These are phyloP conservation scores for Phataginus tricuspis DNA, from an alignment of 2,797 vertebrate genomes.

Conservation along the genomic window DNA sequence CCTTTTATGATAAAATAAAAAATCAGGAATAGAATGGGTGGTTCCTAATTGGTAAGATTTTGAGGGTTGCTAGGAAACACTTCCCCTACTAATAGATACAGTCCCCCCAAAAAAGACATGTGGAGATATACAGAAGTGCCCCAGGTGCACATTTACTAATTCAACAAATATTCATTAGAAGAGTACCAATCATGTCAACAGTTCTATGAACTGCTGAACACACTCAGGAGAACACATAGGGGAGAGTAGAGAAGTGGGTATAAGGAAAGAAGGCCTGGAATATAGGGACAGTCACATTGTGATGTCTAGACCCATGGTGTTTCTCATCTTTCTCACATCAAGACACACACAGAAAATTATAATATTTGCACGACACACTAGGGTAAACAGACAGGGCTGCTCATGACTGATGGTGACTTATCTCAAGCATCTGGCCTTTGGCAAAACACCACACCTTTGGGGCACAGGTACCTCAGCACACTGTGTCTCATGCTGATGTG, in stretches of 20 bases:
- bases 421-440: background rate
- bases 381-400: background rate
- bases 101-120: background rate
- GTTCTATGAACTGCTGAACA: background rate
- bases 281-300: fast-evolving
- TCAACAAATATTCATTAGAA: conserved; percentile 2
- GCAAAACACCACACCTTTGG: background rate
- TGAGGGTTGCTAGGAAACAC: background rate
- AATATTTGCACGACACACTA: background rate
- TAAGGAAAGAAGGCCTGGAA: background rate
- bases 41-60: background rate
- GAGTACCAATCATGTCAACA: background rate
- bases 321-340: background rate
- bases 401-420: too few relatives aligned
- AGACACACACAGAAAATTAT: background rate
- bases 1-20: background rate
- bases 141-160: background rate
- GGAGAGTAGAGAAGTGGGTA: background rate
- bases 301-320: background rate
- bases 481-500: background rate
- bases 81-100: background rate
- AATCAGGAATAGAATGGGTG: background rate
- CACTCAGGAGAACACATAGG: background rate
- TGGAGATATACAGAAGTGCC: background rate
- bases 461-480: background rate